Base-by-base conservation (phyloP, 2,888 invertebrate genomes). In the Teleogryllus oceanicus region DNA sequence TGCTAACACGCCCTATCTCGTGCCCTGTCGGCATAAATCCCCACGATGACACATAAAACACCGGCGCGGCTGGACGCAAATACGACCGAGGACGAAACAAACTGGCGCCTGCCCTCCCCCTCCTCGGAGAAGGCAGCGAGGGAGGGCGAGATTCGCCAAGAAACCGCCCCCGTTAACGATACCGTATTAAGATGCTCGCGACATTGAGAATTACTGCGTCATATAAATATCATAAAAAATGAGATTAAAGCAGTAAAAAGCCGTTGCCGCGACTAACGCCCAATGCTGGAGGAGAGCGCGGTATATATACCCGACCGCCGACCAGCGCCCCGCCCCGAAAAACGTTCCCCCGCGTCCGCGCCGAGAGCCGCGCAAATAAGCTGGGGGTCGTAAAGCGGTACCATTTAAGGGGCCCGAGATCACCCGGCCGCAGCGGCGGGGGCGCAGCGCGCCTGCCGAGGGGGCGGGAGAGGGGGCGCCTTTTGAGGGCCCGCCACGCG, bases 21-120 rank as follows among this genome's bases (percentile, higher is more conserved):
- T 62, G 62, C 62, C 62, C 62, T 62, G 62, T 62, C 62, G n/a
- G 62, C 62, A 62, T 62, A 62, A 62, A 62, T 62, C 62, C 62
- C 62, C 62, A n/a, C 62, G 62, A 62, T 18, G 62, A 62, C n/a
- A 62, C 62, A 62, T 62, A 62, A 62, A 62, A 62, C 62, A 62
- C 62, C 16, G 62, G 62, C 62, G 37, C 37, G 37, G 37, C 37
- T 37, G 37, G 37, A 37, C 37, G 37, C 37, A 37, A 37, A 37
- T 37, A 37, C 37, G 62, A 13, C 62, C 13, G 16, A 18, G 62
- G 62, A 62, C 62, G 62, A 62, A 62, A 62, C 62, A 62, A 62
- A 62, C 62, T 62, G n/a, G 62, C n/a, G n/a, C 13, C 62, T n/a
- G 3, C 62, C 62, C 62, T 37, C 37, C 37, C 5, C 37, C 37